phyloP scores from a whole-genome alignment of 2,113 vertebrate species.

The Psilopsiagon aymara region DNA sequence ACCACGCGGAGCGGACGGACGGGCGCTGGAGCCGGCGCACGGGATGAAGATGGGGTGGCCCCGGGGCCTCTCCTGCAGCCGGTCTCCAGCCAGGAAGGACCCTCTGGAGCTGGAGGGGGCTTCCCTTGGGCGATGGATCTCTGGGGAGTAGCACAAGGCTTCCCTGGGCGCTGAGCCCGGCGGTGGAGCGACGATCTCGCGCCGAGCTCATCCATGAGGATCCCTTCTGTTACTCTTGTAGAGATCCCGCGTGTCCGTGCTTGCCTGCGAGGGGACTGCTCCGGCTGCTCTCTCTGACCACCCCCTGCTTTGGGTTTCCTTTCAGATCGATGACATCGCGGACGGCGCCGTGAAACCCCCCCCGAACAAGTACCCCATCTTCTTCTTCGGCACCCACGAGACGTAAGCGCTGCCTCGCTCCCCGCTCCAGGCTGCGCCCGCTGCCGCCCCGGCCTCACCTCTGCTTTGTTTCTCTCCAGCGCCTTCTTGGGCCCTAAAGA shows the following conservation, averaged over 20 bases:
- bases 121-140: neutral
- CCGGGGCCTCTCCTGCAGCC: neutral
- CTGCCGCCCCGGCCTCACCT: neutral
- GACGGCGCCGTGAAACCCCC: slow-evolving; percentile 97
- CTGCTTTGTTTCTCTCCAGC: slow-evolving; percentile 72
- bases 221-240: neutral
- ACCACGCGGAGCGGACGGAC: slow-evolving; percentile 43
- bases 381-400: slow-evolving; percentile 98
- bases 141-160: neutral
- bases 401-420: slow-evolving; percentile 81
- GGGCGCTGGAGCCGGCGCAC: slow-evolving; percentile 31
- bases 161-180: neutral
- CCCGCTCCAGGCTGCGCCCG: neutral
- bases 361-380: slow-evolving; percentile 97
- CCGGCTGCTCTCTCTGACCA: slow-evolving; percentile 24
- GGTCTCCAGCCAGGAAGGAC: slow-evolving; percentile 19
- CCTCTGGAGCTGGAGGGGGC: neutral
- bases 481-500: slow-evolving; percentile 97
- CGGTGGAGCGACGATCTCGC: neutral
- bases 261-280: neutral
- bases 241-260: neutral
- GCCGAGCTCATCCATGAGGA: neutral
- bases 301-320: slow-evolving; percentile 44
- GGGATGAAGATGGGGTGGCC: slow-evolving; percentile 70
- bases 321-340: slow-evolving; percentile 94